Evolutionary conservation across 92 coral and sea anemone species (phyloP), one percentile per base, ranked within the genome.

Genomic region (Micromussa lordhowensis): DNA sequence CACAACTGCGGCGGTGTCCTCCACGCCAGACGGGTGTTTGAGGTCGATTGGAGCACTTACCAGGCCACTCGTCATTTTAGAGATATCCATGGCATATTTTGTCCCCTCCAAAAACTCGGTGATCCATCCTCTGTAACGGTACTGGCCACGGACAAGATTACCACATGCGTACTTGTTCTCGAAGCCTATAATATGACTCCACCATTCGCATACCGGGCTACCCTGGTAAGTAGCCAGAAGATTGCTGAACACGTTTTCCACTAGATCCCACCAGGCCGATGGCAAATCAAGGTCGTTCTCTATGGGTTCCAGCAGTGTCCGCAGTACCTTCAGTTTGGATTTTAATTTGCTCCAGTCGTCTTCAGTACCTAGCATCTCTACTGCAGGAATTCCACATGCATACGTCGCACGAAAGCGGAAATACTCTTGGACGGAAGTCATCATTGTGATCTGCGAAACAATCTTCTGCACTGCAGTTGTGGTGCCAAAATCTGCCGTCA

Each of bases 401-500:
- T 32, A 15, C 28, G 3, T 26, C 70, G 72, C 18, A 3, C 49
- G n/a, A 66, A 26, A 93, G 28, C 58, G 54, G 30, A 93, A 90
- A 72, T 51, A 93, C 69, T 82, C 87, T 76, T 91, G 88, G 2
- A 93, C 36, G 4, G 96, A 93, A 22, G 92, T 88, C 96, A 93
- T 93, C 36, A 91, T 22, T 54, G 82, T 78, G 18, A 78, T 78
- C 54, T 78, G 82, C 30, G 82, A 78, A 51, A 92, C 95, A 29
- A 94, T 94, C 91, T 87, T 94, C 16, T 82, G 91, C 31, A 85
- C 92, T 30, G 91, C 68, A 12, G 96, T 87, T 3, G 96, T 88
- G n/a, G 81, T 74, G 31, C 93, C 63, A 36, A 94, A 94, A 77
- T 94, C 92, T 1, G 96, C 90, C 29, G 95, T 92, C 89, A 94